Conservation (phyloP, 2,797 vertebrate species). For the Propithecus perrieri region DNA sequence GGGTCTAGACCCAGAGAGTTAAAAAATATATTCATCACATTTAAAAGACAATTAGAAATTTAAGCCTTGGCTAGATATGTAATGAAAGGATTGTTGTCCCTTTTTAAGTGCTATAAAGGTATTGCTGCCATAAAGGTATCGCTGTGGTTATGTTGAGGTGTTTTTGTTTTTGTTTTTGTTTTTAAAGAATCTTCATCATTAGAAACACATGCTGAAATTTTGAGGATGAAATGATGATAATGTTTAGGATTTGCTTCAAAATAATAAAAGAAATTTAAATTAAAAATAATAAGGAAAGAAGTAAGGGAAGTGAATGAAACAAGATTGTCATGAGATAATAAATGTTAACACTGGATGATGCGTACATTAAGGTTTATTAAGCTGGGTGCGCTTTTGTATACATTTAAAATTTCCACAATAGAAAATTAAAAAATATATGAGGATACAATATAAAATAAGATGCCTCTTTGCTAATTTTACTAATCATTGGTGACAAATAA, state of each 20-base stretch:
- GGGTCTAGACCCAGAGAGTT: not conserved
- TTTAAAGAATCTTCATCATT: not conserved
- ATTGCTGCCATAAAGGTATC: not conserved
- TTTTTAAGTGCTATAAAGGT: not conserved
- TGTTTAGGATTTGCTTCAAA: not conserved
- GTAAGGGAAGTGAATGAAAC: not conserved
- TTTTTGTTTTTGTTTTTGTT: not conserved
- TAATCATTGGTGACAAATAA: slow-evolving; percentile 8
- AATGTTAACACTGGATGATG: not conserved
- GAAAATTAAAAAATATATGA: not conserved
- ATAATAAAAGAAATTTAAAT: not conserved
- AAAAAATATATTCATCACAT: slow-evolving; percentile 6
- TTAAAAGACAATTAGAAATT: not conserved
- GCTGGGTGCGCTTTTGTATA: not conserved
- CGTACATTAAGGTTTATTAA: not conserved
- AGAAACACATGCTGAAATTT: not conserved
- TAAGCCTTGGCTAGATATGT: not conserved
- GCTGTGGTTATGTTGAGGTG: not conserved
- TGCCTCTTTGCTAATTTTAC: slow-evolving; percentile 17
- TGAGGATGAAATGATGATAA: not conserved
- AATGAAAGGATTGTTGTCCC: not conserved
- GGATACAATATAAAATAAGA: slow-evolving; percentile 27
- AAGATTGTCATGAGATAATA: not conserved
- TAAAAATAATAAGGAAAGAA: not conserved
- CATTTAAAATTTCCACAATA: not conserved